Evolutionary conservation across 2,888 invertebrate genomes (phyloP).

Genomic region (Andrena dorsata): DNA sequence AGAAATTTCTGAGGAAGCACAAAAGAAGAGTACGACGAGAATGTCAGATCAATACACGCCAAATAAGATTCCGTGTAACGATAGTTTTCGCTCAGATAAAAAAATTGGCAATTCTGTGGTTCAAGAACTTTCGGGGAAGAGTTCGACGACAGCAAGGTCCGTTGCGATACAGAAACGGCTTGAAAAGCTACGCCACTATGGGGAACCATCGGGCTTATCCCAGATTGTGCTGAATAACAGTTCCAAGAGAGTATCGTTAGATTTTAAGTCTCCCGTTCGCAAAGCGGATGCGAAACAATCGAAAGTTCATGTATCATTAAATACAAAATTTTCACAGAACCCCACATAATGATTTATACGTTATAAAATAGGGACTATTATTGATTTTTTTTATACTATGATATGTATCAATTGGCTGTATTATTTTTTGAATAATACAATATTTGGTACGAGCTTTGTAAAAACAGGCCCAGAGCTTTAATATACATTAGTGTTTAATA

Average conservation of each 20-base stretch:
- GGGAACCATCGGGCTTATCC: conserved; percentile 87
- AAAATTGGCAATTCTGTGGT: background rate
- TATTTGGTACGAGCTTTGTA: background rate
- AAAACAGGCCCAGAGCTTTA: too few species aligned
- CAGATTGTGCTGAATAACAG: conserved; percentile 82
- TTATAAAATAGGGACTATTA: background rate
- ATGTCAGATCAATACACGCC: conserved; percentile 60
- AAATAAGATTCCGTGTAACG: conserved; percentile 1
- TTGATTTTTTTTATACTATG: conserved; percentile 9
- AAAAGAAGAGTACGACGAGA: conserved; percentile 71
- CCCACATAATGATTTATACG: conserved; percentile 22
- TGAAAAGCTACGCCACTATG: conserved; percentile 86
- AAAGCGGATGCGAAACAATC: background rate
- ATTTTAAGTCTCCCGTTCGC: conserved; percentile 69
- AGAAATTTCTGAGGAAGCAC: conserved; percentile 74
- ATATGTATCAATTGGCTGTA: conserved; percentile 2
- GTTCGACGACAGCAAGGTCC: conserved; percentile 41
- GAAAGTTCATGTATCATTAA: conserved; percentile 8
- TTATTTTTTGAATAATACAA: background rate
- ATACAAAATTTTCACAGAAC: conserved; percentile 15
- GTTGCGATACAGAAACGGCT: conserved; percentile 82
- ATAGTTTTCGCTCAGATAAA: conserved; percentile 22
- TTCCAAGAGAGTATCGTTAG: conserved; percentile 62
- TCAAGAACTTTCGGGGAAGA: conserved; percentile 3
- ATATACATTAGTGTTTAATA: too few species aligned